Base-by-base conservation (phyloP, 2,888 invertebrate species). In the Drosophila meridionalis region DNA sequence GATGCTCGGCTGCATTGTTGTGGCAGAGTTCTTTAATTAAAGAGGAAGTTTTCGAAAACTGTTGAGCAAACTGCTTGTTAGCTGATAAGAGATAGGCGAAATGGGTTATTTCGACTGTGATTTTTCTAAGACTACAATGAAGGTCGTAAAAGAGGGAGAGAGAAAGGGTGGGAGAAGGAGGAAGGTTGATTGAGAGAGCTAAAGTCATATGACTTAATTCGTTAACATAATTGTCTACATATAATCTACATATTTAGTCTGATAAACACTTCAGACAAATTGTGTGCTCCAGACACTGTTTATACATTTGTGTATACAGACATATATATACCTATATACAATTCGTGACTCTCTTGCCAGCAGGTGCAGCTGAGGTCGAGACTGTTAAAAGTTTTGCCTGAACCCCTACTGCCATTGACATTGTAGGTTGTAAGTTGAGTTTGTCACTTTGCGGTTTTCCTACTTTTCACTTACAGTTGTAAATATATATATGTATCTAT, bases 301-400 rank as follows among this genome's bases (percentile, higher is more conserved):
- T 42, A 53, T 52, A 60, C 58, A 57, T 57, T 11, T 47, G 59
- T 38, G 50, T 52, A 45, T 34, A 61, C 55, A 9, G 9, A 63
- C 36, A 53, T 47, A 42, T 50, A 14, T 28, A 58, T 34, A 30
- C 57, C 28, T 45, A 48, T 42, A 59, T 56, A n/a, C 42, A n/a
- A 55, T 9, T 83, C 83, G 83, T 85, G 83, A 80, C 86, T 74
- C 70, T 79, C 56, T 50, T 52, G 59, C 50, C 68, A 78, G 73
- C 83, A 83, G 83, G 83, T 83, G 83, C 69, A 76, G 26, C 60
- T 58, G 66, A 66, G 75, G 62, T 63, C 70, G 75, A 66, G 48
- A 67, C 47, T 75, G 59, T 62, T 20, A 40, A 72, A 34, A 66
- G 65, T 63, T 73, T 59, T 52, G 28, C 14, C 30, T 57, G 48